Evolutionary conservation across 2,797 vertebrate species (phyloP), one percentile per base, ranked within the genome.

Genomic region (Diplodus puntazzo): DNA sequence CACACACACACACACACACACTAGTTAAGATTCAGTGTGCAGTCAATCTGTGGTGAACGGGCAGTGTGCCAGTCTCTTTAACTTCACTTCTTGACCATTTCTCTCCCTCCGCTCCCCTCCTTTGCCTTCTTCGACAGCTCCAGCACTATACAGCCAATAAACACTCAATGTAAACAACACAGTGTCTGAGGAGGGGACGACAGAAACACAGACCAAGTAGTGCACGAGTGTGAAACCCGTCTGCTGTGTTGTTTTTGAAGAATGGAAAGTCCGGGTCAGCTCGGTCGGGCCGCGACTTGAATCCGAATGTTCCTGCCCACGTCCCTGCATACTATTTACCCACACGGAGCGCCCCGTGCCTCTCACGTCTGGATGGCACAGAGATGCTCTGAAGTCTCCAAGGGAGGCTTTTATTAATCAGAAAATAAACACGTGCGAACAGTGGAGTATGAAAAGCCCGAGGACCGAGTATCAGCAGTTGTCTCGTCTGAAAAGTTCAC

Each of bases 301-400:
- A 91, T 93, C 52, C 43, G 14, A 92, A 93, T 88, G 84, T 71
- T 84, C 84, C 79, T 81, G 17, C 88, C 88, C 88, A 92, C 85
- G 50, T 75, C 48, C 65, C 64, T 7, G 75, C 87, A 91, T 84
- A 77, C 53, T 75, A 66, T 87, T 80, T 77, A 77, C 83, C 85
- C 84, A 86, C 81, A 70, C 66, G 13, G 69, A 23, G 69, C 21
- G 80, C 63, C 43, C 52, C 67, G 54, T 69, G 69, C 64, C 7
- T 54, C 43, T 68, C 10, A 27, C n/a, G 39, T 68, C 45, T 49
- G 46, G 16, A 69, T 49, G 58, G 61, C 63, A 76, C 61, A 49
- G 66, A 77, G 42, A 50, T 30, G 30, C 69, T 66, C 16, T 42
- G 55, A 34, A 79, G 27, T 17, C 78, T 61, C 18, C 46, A 65